Conservation (phyloP, 1,140 invertebrate genomes). For the Aphaenogaster rudis region DNA sequence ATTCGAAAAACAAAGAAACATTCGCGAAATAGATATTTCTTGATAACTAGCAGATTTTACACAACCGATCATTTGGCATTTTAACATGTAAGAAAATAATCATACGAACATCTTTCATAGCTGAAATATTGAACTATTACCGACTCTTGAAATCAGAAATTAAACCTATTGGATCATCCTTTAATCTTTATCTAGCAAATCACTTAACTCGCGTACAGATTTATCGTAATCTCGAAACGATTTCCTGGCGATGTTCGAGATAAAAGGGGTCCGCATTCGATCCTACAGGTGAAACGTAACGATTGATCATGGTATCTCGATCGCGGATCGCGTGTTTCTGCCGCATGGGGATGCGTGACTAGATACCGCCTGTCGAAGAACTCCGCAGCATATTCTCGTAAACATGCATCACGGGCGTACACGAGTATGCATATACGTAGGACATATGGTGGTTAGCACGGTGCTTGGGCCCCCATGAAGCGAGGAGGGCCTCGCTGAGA, state of each 20-base stretch:
- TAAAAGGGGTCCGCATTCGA: constrained; percentile 2
- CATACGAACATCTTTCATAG: background rate
- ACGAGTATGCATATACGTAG: constrained; percentile 82
- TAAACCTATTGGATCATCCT: constrained; percentile 11
- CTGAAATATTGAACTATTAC: background rate
- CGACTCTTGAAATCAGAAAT: background rate
- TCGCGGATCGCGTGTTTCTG: background rate
- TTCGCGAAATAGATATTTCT: background rate
- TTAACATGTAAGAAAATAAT: background rate
- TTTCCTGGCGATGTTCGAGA: constrained; percentile 20
- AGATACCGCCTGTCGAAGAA: constrained; percentile 48
- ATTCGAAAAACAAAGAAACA: background rate
- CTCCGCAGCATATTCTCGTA: constrained; percentile 68
- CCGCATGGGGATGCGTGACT: background rate
- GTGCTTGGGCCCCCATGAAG: constrained; percentile 79
- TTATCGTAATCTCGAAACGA: constrained; percentile 1
- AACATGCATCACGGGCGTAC: constrained; percentile 64
- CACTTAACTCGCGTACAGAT: constrained; percentile 23
- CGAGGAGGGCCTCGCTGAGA: constrained; percentile 74
- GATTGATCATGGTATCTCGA: constrained; percentile 33
- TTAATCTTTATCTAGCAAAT: background rate
- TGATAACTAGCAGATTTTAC: background rate
- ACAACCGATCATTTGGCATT: background rate
- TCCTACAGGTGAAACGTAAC: constrained; percentile 39
- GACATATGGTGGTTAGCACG: constrained; percentile 87